These are phyloP conservation scores for Cyanoderma ruficeps DNA, from an alignment of 2,113 vertebrate species.

Conservation along the genomic window DNA sequence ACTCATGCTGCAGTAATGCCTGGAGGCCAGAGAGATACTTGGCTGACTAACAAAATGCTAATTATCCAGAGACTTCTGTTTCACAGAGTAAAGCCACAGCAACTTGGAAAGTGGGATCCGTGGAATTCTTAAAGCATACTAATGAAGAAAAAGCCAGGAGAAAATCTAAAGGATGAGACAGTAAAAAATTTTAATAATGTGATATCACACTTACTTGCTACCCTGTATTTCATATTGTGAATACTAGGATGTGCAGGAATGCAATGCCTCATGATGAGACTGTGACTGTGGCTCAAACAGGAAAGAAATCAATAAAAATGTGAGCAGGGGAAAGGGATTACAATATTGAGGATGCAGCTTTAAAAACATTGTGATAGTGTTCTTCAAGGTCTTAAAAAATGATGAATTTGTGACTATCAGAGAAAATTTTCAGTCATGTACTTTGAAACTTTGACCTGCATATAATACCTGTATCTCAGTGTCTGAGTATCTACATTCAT, in stretches of 20 bases:
- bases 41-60: slow-evolving; percentile 41
- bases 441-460: not conserved
- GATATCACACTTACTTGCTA: not conserved
- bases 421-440: not conserved
- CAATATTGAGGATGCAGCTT: not conserved
- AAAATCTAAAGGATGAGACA: not conserved
- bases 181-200: not conserved
- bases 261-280: not conserved
- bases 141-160: not conserved
- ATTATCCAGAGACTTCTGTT: slow-evolving; percentile 29
- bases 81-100: not conserved
- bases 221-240: not conserved
- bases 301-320: not conserved
- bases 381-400: not conserved
- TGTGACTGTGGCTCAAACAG: not conserved
- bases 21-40: slow-evolving; percentile 20
- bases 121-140: not conserved
- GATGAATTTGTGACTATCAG: not conserved
- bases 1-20: not conserved
- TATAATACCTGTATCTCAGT: not conserved
- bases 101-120: not conserved
- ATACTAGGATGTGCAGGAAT: not conserved
- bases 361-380: not conserved
- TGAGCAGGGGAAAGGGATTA: not conserved
- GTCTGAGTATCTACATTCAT: not conserved